phyloP scores from a whole-genome alignment of 1,140 invertebrate genomes.

The Calliopsis andreniformis region DNA sequence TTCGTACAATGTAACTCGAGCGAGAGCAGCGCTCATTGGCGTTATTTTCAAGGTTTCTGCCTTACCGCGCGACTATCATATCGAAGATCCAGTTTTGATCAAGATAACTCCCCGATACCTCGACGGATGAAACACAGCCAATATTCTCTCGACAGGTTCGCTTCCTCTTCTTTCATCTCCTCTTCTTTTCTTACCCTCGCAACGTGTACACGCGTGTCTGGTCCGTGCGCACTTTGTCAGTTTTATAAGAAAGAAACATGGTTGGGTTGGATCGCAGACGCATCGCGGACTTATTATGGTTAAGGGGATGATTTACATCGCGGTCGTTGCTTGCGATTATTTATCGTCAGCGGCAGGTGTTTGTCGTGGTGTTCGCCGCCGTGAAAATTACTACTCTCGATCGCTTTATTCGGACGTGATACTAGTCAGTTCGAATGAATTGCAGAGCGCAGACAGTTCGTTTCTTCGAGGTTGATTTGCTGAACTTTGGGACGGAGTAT shows the following conservation, averaged over 20 bases:
- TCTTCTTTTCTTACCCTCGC: neutral
- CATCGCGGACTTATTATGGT: slow-evolving; percentile 27
- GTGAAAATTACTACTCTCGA: too few relatives aligned
- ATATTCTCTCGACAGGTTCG: neutral
- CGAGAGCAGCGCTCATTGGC: neutral
- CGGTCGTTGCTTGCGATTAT: slow-evolving; percentile 14
- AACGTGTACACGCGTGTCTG: too few relatives aligned
- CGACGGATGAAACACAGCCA: neutral
- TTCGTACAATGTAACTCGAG: slow-evolving; percentile 25
- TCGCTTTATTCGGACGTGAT: too few relatives aligned
- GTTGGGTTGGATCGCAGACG: neutral
- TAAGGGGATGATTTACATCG: slow-evolving; percentile 10
- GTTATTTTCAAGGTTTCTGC: slow-evolving; percentile 2
- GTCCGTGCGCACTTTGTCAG: slow-evolving; percentile 1
- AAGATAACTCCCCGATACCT: slow-evolving; percentile 12
- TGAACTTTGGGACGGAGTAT: too few relatives aligned
- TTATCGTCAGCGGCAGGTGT: slow-evolving; percentile 18
- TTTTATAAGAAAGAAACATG: neutral
- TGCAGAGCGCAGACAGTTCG: too few relatives aligned
- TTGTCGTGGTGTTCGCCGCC: neutral
- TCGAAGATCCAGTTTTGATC: slow-evolving; percentile 43
- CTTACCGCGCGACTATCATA: neutral
- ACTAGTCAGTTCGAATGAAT: too few relatives aligned
- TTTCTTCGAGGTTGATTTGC: too few relatives aligned
- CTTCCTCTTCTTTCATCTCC: neutral